Percentiles rank a stretch among this genome's conserved stretches.
phyloP scores from a whole-genome alignment of 2,113 vertebrate species.

The Pampusana beccarii region DNA sequence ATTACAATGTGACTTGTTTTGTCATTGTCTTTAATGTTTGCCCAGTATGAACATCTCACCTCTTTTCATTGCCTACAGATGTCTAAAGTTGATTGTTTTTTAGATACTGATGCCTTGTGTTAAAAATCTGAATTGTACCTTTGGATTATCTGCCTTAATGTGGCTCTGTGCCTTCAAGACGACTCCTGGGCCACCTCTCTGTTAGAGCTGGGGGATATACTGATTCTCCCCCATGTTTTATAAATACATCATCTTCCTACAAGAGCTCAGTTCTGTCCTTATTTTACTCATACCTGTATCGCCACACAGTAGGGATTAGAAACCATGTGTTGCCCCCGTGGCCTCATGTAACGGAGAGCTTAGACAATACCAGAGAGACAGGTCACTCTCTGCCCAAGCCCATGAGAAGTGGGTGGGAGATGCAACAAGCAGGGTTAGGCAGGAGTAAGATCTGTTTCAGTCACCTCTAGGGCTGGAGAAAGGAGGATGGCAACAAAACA shows the following conservation, averaged over 20 bases:
- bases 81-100: neutral
- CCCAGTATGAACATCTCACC: neutral
- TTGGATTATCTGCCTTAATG: slow-evolving; percentile 51
- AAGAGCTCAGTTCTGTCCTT: neutral
- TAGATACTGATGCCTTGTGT: slow-evolving; percentile 18
- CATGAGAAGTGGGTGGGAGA: neutral
- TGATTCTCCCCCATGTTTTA: neutral
- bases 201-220: neutral
- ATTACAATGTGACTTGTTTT: neutral
- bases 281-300: neutral
- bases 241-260: slow-evolving; percentile 55
- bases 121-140: slow-evolving; percentile 30
- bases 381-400: neutral
- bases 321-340: neutral
- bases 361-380: neutral
- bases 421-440: neutral
- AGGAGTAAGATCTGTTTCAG: neutral
- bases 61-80: neutral
- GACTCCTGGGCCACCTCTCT: neutral
- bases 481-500: neutral
- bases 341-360: neutral
- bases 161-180: slow-evolving; percentile 45
- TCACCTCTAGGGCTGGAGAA: neutral
- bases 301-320: neutral
- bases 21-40: neutral